phyloP scores from a whole-genome alignment of 2,113 vertebrate species.

The Thunnus maccoyii region DNA sequence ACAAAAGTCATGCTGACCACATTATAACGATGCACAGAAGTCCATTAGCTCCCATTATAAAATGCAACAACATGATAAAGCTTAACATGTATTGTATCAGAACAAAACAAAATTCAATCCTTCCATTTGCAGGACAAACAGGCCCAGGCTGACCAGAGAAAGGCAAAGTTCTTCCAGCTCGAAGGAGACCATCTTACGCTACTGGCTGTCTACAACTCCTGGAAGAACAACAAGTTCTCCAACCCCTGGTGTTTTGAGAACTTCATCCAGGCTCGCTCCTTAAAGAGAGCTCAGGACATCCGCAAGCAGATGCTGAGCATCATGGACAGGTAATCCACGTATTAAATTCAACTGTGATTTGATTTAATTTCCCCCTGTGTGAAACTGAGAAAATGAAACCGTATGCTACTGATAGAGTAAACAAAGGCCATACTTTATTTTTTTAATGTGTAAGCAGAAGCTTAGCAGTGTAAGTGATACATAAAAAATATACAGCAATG shows the following conservation, averaged over 20 bases:
- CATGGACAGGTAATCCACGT: constrained; percentile 90
- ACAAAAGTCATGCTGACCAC: background rate
- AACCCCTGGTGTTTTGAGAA: constrained; percentile 98
- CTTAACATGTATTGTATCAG: background rate
- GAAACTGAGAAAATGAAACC: background rate
- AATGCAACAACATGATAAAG: background rate
- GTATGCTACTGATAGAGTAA: background rate
- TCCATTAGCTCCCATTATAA: no score
- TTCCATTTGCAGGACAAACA: constrained; percentile 89
- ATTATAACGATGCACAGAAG: no score
- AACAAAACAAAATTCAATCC: background rate
- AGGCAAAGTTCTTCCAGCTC: constrained; percentile 96
- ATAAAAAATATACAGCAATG: no score
- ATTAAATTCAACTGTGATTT: background rate
- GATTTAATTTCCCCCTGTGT: background rate
- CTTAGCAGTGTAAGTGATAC: no score
- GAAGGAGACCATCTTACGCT: constrained; percentile 96
- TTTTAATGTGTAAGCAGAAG: no score
- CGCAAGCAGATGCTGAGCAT: constrained; percentile 98
- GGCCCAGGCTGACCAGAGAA: constrained; percentile 95
- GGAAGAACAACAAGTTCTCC: constrained; percentile 98
- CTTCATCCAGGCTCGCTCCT: constrained; percentile 94
- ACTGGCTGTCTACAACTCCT: constrained; percentile 96
- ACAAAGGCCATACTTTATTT: no score
- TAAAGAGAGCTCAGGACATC: constrained; percentile 93